These are phyloP conservation scores for Cyanistes caeruleus DNA, from an alignment of 2,113 vertebrate genomes.

Conservation along the genomic window DNA sequence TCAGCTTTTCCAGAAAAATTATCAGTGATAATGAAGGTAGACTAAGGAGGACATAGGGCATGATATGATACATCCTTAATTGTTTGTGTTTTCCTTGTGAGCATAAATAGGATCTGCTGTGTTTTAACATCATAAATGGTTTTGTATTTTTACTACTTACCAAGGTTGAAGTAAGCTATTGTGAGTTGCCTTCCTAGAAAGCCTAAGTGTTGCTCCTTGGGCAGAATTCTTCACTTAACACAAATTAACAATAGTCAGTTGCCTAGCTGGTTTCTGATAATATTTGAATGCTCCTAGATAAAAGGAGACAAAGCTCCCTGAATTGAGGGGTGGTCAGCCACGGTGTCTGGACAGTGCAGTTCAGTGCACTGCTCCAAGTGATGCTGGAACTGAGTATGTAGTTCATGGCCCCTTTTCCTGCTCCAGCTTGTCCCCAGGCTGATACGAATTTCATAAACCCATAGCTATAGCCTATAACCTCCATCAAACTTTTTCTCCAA, in stretches of 20 bases:
- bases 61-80: neutral
- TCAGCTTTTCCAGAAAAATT: neutral
- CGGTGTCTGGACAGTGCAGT: neutral
- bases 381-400: neutral
- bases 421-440: neutral
- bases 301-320: neutral
- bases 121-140: neutral
- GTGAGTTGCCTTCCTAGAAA: neutral
- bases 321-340: fast-evolving
- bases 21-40: neutral
- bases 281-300: too few relatives aligned
- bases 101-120: neutral
- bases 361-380: neutral
- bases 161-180: neutral
- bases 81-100: neutral
- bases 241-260: neutral
- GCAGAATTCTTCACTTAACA: neutral
- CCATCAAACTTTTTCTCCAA: fast-evolving
- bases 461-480: neutral
- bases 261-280: neutral
- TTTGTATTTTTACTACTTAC: neutral
- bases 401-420: neutral
- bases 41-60: neutral
- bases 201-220: fast-evolving
- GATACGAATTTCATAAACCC: neutral